A percentile compares a stretch with the other conserved stretches of the same genome.
These are phyloP conservation scores for Pocillopora grandis DNA, from an alignment of 92 coral and sea anemone species.

Conservation along the genomic window DNA sequence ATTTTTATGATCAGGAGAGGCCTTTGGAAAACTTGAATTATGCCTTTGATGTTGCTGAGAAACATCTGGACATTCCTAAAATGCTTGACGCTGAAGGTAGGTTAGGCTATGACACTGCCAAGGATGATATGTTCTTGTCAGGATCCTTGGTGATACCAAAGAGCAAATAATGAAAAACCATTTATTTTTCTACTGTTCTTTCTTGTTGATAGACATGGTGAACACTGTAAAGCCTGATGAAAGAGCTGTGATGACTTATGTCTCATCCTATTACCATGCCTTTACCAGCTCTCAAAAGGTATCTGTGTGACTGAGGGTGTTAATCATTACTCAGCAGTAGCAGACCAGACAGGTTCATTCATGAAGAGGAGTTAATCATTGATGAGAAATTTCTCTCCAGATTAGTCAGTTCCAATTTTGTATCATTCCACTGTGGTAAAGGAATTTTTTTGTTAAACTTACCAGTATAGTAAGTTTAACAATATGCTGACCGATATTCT, in stretches of 20 bases:
- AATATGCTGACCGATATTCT: no score
- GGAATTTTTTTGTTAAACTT: no score
- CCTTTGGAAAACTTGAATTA: conserved; percentile 85
- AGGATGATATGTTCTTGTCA: no score
- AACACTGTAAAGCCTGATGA: conserved; percentile 91
- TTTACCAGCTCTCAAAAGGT: conserved; percentile 98
- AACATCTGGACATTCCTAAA: conserved; percentile 91
- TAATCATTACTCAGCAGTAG: no score
- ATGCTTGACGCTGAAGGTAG: conserved; percentile 99
- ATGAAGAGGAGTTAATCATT: no score
- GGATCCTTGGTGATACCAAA: neutral
- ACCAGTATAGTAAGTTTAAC: no score
- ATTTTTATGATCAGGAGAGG: conserved; percentile 64
- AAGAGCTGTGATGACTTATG: conserved; percentile 98
- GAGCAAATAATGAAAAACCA: neutral
- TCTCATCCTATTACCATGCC: conserved; percentile 97
- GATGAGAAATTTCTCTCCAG: no score
- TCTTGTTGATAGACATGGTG: conserved; percentile 79
- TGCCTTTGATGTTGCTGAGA: conserved; percentile 98
- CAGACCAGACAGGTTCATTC: no score
- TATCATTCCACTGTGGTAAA: no score
- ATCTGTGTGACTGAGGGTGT: neutral
- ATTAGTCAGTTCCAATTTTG: no score
- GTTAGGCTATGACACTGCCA: neutral
- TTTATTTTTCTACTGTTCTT: no score